Percentiles rank a stretch among this genome's conserved stretches.
phyloP scores from a whole-genome alignment of 2,113 vertebrate genomes.

The Rhinogobius similis region DNA sequence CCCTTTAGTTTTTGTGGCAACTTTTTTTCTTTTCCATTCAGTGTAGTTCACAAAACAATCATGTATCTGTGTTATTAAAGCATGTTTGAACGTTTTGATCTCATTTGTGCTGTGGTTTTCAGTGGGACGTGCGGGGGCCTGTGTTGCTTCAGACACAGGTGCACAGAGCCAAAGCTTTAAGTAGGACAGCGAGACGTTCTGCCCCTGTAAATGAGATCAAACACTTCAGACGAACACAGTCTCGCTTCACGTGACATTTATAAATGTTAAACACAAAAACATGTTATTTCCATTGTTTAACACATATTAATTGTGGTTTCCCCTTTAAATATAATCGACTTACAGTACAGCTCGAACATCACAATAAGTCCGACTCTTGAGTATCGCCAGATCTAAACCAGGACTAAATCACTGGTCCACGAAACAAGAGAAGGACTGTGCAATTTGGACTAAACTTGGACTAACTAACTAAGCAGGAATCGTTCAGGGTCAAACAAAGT shows the following conservation, averaged over 20 bases:
- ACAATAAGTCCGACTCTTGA: neutral
- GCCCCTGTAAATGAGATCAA: neutral
- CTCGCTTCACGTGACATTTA: constrained; percentile 7
- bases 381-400: neutral
- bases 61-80: neutral
- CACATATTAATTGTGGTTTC: neutral
- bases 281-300: neutral
- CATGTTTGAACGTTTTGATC: neutral
- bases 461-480: too few relatives aligned
- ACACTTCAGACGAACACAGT: neutral
- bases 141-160: neutral
- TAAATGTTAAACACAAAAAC: constrained; percentile 1
- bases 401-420: neutral
- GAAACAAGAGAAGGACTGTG: too few relatives aligned
- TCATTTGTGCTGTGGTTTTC: neutral
- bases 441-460: too few relatives aligned
- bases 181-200: neutral
- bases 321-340: neutral
- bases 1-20: too few relatives aligned
- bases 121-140: neutral
- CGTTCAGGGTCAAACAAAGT: too few relatives aligned
- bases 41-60: too few relatives aligned
- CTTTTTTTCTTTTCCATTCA: too few relatives aligned
- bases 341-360: neutral
- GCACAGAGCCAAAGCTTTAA: neutral